Evolutionary conservation across 2,888 invertebrate genomes (phyloP), one percentile per base, ranked within the genome.

Genomic region (Carterocephalus palaemon): DNA sequence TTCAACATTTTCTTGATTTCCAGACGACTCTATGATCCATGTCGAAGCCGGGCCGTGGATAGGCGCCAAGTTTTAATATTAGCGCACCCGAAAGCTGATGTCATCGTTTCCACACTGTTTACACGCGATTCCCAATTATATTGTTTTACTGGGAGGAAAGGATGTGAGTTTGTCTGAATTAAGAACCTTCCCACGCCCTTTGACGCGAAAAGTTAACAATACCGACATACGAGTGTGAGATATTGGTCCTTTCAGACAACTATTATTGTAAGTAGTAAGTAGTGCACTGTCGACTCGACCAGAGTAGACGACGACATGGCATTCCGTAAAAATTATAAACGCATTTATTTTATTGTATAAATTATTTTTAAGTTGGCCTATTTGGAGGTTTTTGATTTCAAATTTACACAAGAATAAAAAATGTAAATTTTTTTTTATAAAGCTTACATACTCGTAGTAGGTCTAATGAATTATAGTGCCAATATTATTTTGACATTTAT

Each of bases 41-140:
- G 63, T 66, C 62, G 61, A 58, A 41, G 46, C 41, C 50, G 47
- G n/a, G 28, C 45, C 40, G 56, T 82, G 82, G 83, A 76, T 53
- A 43, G 41, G 48, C 66, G 82, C 84, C 84, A 84, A 84, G 76
- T 64, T 74, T 77, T 81, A 81, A 80, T 81, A 81, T 81, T 77
- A 82, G 82, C 78, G 66, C 54, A 58, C 62, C 52, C 61, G 59
- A 61, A 61, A 50, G 57, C 61, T 82, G 82, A 83, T 80, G 80
- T 80, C 83, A 83, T 75, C 69, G 60, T 48, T 46, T 49, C 42
- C 33, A 53, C 53, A 69, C 64, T 80, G 81, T 80, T 82, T 79
- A 80, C 75, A 57, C 57, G 36, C 23, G 22, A 37, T 37, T 43
- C 17, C 10, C 16, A 23, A 31, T 37, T 13, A 33, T 40, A 51